A percentile compares a stretch with the other conserved stretches of the same genome.
Conservation (phyloP, 2,113 vertebrate genomes). For the Nyctereutes procyonoides region DNA sequence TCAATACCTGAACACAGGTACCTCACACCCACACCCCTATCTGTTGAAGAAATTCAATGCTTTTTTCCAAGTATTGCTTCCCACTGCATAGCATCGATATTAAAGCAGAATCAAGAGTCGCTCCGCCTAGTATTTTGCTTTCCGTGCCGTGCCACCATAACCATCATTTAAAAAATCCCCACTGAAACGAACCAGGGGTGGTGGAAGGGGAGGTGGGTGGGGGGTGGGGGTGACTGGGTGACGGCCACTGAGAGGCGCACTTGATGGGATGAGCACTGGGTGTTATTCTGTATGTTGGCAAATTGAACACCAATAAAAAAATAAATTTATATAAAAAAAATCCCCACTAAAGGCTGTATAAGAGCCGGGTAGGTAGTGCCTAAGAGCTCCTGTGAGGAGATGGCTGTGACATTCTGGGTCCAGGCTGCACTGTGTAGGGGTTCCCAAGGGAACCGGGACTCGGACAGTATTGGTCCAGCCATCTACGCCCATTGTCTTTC, state of each 20-base stretch:
- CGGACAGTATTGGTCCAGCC: not conserved
- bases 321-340: not conserved
- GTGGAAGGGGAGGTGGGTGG: too few relatives aligned
- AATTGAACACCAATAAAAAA: too few relatives aligned
- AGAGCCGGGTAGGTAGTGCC: not conserved
- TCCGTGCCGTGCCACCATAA: not conserved
- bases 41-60: not conserved
- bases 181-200: not conserved
- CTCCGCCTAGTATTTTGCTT: not conserved
- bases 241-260: too few relatives aligned
- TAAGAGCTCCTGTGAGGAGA: not conserved
- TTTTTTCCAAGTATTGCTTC: not conserved
- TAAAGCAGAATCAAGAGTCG: not conserved
- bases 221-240: too few relatives aligned
- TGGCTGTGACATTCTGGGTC: rapidly evolving
- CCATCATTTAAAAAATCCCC: not conserved
- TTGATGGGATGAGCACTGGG: too few relatives aligned
- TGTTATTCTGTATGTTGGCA: too few relatives aligned
- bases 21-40: not conserved
- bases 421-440: rapidly evolving
- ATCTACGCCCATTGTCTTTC: not conserved
- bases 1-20: not conserved
- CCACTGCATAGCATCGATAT: not conserved
- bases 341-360: not conserved
- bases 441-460: not conserved